Base-by-base conservation (phyloP, 2,888 invertebrate genomes). In the Panzeria rudis region DNA sequence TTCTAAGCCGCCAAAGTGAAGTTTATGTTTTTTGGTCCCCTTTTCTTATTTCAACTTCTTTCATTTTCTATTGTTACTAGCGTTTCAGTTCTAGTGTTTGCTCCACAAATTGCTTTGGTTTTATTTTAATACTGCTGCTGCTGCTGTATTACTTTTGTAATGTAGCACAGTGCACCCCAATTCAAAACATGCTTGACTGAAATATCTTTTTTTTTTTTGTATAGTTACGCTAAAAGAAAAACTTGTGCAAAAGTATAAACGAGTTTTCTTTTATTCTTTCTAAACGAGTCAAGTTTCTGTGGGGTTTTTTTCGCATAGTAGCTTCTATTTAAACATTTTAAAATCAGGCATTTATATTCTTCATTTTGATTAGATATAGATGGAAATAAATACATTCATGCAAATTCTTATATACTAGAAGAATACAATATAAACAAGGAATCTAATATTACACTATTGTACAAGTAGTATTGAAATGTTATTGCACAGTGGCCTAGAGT, bases 301-400 rank as follows among this genome's bases (percentile, higher is more conserved):
- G 7, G 47, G n/a, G 50, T n/a, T 62, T 44, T 47, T 38, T 54
- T 13, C 15, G 29, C 17, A 32, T 35, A 15, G 5, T 52, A 44
- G 1, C 38, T 50, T 41, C 15, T 66, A 52, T 47, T 73, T 59
- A 59, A 73, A 50, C 25, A 38, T 69, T 78, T 52, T 64, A 61
- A 81, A 82, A 85, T 78, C 81, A 81, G 56, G 64, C 85, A 82
- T 75, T 82, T 71, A 62, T 82, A 69, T 78, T 50, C 44, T 41
- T 75, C 69, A 68, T 73, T 73, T 59, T 68, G 29, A 73, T 73
- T 66, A 41, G 29, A 73, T 66, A 38, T 59, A 41, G 15, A 50
- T 17, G 25, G 38, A 59, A 68, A 66, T n/a, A 15, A 5, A 29
- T 1, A n/a, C 7, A 59, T 17, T 44, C n/a, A 15, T 47, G 29